Base-by-base conservation (phyloP, 1,140 invertebrate genomes). In the Pemphigus obesinymphae region DNA sequence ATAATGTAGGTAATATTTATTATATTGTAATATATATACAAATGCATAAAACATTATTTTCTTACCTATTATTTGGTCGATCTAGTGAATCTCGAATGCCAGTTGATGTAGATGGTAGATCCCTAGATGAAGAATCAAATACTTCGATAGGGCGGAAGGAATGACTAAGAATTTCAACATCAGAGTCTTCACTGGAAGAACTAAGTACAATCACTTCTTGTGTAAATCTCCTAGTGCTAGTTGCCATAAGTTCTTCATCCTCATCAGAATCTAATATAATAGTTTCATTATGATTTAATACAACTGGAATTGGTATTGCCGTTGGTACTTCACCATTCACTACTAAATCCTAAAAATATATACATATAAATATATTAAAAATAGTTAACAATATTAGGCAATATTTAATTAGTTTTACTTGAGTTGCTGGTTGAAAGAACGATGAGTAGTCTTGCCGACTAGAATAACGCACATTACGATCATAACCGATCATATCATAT, bases 101-200 rank as follows among this genome's bases (percentile, higher is more conserved):
- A 61, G 76, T 63, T 17, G 76, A 80, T 1, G 76, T 80, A 31
- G 76, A 80, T 45, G 76, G 76, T 45, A 63, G 55, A 29, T 80
- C 76, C 7, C 58, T 80, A 63, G 34, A 40, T 1, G 37, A 1
- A 53, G 26, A 34, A 48, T 73, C 10, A 5, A 20, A 31, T 50
- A n/a, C 0, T 43, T 43, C 10, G 5, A 45, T 29, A 20, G 53
- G 8, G 43, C 2, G 48, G n/a, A 31, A 43, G 37, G 55, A 43
- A 5, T 43, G 55, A 80, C n/a, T 29, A 63, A 80, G 15, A 40
- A 80, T 45, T 80, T 80, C 76, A 45, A 80, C 23, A 11, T 80
- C 76, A 10, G 76, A 80, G 15, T 80, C 76, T 29, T 43, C 37
- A 63, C 7, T 5, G 3, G 34, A 29, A 63, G 50, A 61, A 40